Evolutionary conservation across 2,888 invertebrate genomes (phyloP).

Genomic region (Drosophila pegasa): DNA sequence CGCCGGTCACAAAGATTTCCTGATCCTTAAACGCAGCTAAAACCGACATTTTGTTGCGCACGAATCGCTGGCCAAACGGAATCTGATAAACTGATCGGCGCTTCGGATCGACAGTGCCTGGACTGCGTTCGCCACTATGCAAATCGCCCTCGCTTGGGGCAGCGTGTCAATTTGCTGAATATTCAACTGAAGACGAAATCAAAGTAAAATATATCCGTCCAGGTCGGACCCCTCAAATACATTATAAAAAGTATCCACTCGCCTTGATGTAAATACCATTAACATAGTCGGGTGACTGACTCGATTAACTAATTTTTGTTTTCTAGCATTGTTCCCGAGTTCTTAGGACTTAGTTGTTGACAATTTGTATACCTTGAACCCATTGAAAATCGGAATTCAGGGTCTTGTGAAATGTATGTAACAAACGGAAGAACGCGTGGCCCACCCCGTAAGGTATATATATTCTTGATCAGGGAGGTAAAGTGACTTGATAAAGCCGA

Average conservation of each 20-base stretch:
- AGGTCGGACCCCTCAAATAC: neutral
- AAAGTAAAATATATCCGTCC: neutral
- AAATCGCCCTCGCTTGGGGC: conserved; percentile 23
- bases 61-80: conserved; percentile 31
- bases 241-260: neutral
- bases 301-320: no score
- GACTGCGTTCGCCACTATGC: conserved; percentile 14
- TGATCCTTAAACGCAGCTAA: conserved; percentile 89
- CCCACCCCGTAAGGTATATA: no score
- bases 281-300: no score
- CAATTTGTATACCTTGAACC: no score
- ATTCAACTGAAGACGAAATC: conserved; percentile 21
- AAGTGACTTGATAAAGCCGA: no score
- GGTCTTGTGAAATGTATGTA: no score
- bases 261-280: no score
- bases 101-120: neutral
- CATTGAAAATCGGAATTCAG: no score
- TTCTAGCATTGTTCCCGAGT: no score
- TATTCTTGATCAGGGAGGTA: no score
- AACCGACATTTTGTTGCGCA: conserved; percentile 83
- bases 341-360: no score
- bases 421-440: no score
- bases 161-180: conserved; percentile 33
- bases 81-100: conserved; percentile 9
- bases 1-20: conserved; percentile 93